Base-by-base conservation (phyloP, 2,113 vertebrate species). In the Natator depressus region DNA sequence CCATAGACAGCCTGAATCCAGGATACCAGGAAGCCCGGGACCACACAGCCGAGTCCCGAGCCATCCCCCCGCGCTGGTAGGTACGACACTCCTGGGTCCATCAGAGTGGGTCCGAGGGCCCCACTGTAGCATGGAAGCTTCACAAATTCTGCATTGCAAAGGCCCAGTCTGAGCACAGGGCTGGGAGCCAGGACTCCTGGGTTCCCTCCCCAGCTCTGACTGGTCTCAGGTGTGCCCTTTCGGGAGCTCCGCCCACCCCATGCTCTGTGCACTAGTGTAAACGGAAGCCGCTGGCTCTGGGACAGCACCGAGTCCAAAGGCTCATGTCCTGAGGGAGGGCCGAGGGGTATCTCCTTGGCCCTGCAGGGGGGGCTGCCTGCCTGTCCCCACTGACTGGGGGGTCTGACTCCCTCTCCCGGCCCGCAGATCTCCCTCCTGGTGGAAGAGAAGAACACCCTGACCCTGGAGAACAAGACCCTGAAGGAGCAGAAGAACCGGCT, bases 391-490 rank as follows among this genome's bases (percentile, higher is more conserved):
- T 96, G 49, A 3, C 59, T 25, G 1, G 86, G 97, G 98, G 35
- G 10, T n/a, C 38, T 83, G 46, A 78, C 57, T 38, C 55, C 46
- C 14, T 2, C 59, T 69, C 35, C 35, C 14, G n/a, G 25, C 80
- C 65, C 19, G 3, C 89, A 98, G 99, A 82, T 99, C 93, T 98
- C 98, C 3, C 89, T 97, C 84, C 96, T 98, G 91, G 91, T 98
- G 51, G 99, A 99, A 94, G 99, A 99, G 95, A 99, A 98, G 96
- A 98, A 97, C 13, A 97, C 95, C 42, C 95, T 99, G 83, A 97
- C 96, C 42, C 94, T 97, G 0, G 99, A 99, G 97, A 98, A 98
- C 0, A 94, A 95, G 25, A 92, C 89, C 3, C 97, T 99, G 59
- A 98, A 97, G 85, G 98, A 99, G 80, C 98, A 92, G 90, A 97